phyloP scores from a whole-genome alignment of 2,797 vertebrate species.

The Betta splendens region DNA sequence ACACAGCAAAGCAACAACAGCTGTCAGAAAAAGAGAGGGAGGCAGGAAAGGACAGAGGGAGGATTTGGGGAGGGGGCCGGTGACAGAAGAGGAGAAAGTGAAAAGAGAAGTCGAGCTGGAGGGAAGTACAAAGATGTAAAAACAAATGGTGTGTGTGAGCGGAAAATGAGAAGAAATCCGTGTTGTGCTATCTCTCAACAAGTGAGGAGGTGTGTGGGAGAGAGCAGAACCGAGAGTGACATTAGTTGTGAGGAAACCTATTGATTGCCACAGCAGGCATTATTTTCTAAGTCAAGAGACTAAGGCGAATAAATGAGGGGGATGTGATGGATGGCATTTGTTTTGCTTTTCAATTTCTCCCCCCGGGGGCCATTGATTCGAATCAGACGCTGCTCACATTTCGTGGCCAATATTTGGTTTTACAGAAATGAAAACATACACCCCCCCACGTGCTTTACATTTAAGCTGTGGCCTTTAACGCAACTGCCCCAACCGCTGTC shows the following conservation, averaged over 20 bases:
- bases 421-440: background rate
- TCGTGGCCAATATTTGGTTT: slow-evolving; percentile 18
- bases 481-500: slow-evolving; percentile 16
- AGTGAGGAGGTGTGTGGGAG: slow-evolving; percentile 66
- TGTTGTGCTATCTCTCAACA: slow-evolving; percentile 50
- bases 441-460: slow-evolving; percentile 7
- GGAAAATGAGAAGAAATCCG: slow-evolving; percentile 50
- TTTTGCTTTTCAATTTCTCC: slow-evolving; percentile 34
- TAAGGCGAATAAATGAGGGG: slow-evolving; percentile 39
- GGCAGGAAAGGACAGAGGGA: slow-evolving; percentile 30
- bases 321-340: slow-evolving; percentile 51
- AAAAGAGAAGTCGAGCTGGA: slow-evolving; percentile 41
- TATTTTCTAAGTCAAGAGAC: slow-evolving; percentile 63
- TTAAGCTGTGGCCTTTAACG: slow-evolving; percentile 27
- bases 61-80: background rate
- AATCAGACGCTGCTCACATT: slow-evolving; percentile 23
- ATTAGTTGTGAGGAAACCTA: slow-evolving; percentile 66
- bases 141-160: slow-evolving; percentile 58
- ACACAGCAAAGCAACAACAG: slow-evolving; percentile 73
- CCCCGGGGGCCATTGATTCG: slow-evolving; percentile 26
- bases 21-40: slow-evolving; percentile 66
- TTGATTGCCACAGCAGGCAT: slow-evolving; percentile 66
- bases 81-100: slow-evolving; percentile 5
- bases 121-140: slow-evolving; percentile 55
- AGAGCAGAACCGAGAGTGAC: slow-evolving; percentile 56